Conservation (phyloP, 2,888 invertebrate genomes). For the Galerucella calmariensis region DNA sequence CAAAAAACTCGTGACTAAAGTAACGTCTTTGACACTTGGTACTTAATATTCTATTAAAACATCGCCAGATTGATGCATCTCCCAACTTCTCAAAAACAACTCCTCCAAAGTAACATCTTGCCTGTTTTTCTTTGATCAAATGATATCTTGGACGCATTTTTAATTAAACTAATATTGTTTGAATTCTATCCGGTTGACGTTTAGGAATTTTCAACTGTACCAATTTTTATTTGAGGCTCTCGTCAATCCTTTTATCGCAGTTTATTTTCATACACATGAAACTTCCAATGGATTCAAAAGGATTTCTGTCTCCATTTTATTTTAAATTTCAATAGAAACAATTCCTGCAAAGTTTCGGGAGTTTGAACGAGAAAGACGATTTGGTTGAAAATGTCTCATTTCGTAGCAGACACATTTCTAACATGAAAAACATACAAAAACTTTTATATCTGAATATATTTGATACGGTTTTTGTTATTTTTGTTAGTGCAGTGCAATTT, state of each 20-base stretch:
- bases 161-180: too few relatives aligned
- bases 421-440: constrained; percentile 49
- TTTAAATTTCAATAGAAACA: constrained; percentile 31
- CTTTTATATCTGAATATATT: constrained; percentile 58
- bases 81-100: too few relatives aligned
- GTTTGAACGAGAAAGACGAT: constrained; percentile 48
- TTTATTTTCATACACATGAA: constrained; percentile 11
- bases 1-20: too few relatives aligned
- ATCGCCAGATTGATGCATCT: too few relatives aligned
- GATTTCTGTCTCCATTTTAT: constrained; percentile 15
- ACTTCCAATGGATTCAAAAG: constrained; percentile 20
- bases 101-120: too few relatives aligned
- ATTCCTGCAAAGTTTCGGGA: constrained; percentile 21
- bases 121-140: too few relatives aligned
- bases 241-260: not conserved
- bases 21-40: too few relatives aligned
- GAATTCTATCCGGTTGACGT: too few relatives aligned
- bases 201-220: too few relatives aligned
- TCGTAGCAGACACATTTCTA: constrained; percentile 58
- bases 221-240: too few relatives aligned
- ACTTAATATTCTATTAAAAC: too few relatives aligned
- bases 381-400: constrained; percentile 63
- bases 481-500: constrained; percentile 39
- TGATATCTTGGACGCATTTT: too few relatives aligned
- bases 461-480: constrained; percentile 48